A percentile compares a stretch with the other conserved stretches of the same genome.
Evolutionary conservation across 2,113 vertebrate species (phyloP).

Genomic region (Theristicus caerulescens): DNA sequence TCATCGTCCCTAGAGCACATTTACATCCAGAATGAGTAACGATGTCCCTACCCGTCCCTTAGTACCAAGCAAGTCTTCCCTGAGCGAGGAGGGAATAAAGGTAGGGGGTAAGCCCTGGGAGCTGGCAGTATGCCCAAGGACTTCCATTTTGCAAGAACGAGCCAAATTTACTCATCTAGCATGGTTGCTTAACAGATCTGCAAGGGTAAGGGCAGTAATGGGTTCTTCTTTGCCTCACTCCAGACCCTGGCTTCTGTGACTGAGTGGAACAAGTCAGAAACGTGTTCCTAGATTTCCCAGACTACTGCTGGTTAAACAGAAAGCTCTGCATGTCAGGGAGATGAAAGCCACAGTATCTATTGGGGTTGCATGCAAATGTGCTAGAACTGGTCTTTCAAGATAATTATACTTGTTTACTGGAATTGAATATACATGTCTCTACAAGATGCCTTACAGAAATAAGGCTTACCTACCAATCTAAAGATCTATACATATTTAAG

Average conservation of each 20-base stretch:
- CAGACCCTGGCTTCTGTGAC: not conserved
- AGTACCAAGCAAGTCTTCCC: not conserved
- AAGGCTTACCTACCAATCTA: not conserved
- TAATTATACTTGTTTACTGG: conserved; percentile 31
- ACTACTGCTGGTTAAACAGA: not conserved
- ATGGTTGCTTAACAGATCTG: not conserved
- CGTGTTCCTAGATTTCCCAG: not conserved
- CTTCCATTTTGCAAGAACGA: not conserved
- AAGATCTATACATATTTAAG: not conserved
- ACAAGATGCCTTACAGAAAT: not conserved
- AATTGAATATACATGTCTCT: not conserved
- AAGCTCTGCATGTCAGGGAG: not conserved
- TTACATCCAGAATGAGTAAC: not conserved
- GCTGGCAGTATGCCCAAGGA: not conserved
- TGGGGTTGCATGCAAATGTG: not conserved
- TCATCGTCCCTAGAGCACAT: not conserved
- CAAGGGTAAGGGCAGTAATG: not conserved
- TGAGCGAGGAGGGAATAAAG: not conserved
- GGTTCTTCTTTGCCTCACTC: not conserved
- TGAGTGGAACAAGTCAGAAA: not conserved
- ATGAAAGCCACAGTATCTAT: not conserved
- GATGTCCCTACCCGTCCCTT: not conserved
- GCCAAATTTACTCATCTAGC: not conserved
- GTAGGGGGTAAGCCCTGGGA: not conserved
- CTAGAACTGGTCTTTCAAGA: conserved; percentile 60